Conservation (phyloP, 2,888 invertebrate genomes). For the Eilema griseolum region DNA sequence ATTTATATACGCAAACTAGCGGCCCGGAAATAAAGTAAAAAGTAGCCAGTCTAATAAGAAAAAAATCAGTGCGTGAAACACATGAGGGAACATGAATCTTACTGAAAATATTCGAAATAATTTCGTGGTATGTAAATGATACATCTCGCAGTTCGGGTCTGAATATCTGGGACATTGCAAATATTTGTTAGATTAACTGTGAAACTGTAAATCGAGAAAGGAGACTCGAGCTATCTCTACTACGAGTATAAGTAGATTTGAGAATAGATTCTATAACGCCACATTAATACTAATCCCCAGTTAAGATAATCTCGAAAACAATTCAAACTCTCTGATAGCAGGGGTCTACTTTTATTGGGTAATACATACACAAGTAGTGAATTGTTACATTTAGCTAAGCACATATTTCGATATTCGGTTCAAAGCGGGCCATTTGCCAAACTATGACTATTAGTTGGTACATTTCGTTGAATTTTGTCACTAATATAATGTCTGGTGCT, state of each 20-base stretch:
- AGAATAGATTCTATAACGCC: neutral
- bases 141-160: neutral
- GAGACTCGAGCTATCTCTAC: neutral
- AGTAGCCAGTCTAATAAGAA: too few species aligned
- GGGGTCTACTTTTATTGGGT: slow-evolving; percentile 5
- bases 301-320: neutral
- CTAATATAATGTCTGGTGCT: neutral
- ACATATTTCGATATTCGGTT: slow-evolving; percentile 26
- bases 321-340: neutral
- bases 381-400: slow-evolving; percentile 21
- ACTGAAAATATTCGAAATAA: neutral
- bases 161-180: neutral
- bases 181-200: neutral
- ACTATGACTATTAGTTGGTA: slow-evolving; percentile 28
- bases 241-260: neutral
- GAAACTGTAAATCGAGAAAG: slow-evolving; percentile 7
- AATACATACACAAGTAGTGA: neutral
- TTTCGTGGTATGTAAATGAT: too few species aligned
- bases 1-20: too few species aligned
- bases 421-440: slow-evolving; percentile 38
- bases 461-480: slow-evolving; percentile 30
- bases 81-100: neutral
- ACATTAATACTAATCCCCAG: neutral
- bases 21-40: too few species aligned
- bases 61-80: too few species aligned